phyloP scores from a whole-genome alignment of 2,888 invertebrate species.

The Netelia virgata region DNA sequence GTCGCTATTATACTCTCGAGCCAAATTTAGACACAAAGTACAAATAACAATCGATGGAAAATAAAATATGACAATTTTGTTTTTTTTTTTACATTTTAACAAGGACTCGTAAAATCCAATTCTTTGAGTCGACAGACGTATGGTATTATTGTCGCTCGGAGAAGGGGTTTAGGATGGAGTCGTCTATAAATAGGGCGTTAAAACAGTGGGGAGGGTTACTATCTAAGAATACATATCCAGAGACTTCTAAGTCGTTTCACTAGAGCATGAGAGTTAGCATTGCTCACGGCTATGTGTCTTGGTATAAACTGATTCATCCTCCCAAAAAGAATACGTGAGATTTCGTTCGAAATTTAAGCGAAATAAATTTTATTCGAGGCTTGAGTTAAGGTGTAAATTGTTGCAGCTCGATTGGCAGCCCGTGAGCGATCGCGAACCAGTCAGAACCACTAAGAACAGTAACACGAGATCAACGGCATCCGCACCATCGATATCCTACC shows the following conservation, averaged over 20 bases:
- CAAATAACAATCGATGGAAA: no score
- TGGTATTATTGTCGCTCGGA: conserved; percentile 7
- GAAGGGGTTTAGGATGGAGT: conserved; percentile 54
- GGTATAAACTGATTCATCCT: conserved; percentile 53
- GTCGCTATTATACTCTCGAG: no score
- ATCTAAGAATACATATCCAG: conserved; percentile 82
- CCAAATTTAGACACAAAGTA: no score
- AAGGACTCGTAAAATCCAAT: conserved; percentile 16
- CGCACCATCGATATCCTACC: conserved; percentile 75
- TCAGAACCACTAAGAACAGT: conserved; percentile 79
- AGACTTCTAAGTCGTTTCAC: conserved; percentile 73
- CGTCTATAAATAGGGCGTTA: conserved; percentile 71
- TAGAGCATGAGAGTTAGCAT: conserved; percentile 60
- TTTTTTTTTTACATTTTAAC: not conserved
- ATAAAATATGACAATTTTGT: no score
- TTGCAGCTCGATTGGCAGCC: conserved; percentile 79
- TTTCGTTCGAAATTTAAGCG: conserved; percentile 35
- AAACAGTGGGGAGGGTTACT: conserved; percentile 78
- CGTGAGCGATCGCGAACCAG: conserved; percentile 74
- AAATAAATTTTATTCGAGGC: conserved; percentile 53
- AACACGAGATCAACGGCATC: conserved; percentile 78
- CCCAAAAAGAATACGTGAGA: conserved; percentile 39
- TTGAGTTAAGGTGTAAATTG: conserved; percentile 45
- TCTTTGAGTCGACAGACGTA: conserved; percentile 31
- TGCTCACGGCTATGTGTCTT: conserved; percentile 48